Evolutionary conservation across 1,140 invertebrate species (phyloP), one percentile per base, ranked within the genome.

Genomic region (Drosophila nigromelanica): DNA sequence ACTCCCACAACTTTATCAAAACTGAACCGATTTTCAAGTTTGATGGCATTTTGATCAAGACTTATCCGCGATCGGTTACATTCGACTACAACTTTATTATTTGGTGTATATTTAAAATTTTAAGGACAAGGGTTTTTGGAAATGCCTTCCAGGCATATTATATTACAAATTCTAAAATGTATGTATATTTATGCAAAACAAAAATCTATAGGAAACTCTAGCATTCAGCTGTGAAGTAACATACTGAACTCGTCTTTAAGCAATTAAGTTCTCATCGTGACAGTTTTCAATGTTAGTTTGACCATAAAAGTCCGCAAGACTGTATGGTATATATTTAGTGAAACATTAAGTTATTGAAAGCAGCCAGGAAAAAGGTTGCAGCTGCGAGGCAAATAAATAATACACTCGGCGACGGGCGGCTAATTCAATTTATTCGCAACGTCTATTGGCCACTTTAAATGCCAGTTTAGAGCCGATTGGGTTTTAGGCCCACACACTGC

Each of bases 351-450:
- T 58, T 50, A 35, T 33, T 56, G 12, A 42, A 14, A 33, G 35
- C 33, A 58, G 40, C 33, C 42, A 66, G 63, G 54, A 67, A 59
- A 33, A 67, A 35, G 18, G 6, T 12, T 27, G 24, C 40, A 64
- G 55, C 56, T 59, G 48, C 40, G 5, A 52, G 69, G 51, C 45
- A 72, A 35, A 45, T 40, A 55, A 51, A 72, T 72, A 72, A 72
- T 63, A 66, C 69, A 72, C 39, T 48, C 47, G 21, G 30, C 52
- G 69, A 73, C 48, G 48, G 40, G 55, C 27, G 55, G 40, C 42
- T 68, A 73, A 73, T 73, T 73, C 55, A 73, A 73, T 73, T 73
- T 67, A 67, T 56, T 42, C 43, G 48, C 63, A 67, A 60, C 27
- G 51, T 62, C 66, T 69, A 62, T 73, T 61, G 71, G 66, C 56